Evolutionary conservation across 2,888 invertebrate genomes (phyloP).

Genomic region (Syrphus vitripennis): DNA sequence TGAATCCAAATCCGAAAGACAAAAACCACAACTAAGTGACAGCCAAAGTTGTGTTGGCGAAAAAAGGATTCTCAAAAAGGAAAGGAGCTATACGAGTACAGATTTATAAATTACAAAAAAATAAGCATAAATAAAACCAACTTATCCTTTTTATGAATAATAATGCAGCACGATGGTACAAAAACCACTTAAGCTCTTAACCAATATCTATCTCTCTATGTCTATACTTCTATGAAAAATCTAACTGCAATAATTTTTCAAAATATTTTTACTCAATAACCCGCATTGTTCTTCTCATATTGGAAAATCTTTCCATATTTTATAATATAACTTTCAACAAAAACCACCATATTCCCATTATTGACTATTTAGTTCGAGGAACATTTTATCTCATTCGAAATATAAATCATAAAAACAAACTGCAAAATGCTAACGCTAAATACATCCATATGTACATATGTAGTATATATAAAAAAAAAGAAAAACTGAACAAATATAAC

Average conservation of each 20-base stretch:
- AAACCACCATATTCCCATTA: background rate
- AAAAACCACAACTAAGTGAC: constrained; percentile 23
- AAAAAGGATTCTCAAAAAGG: background rate
- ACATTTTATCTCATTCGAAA: background rate
- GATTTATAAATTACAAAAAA: background rate
- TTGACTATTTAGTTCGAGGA: background rate
- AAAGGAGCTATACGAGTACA: background rate
- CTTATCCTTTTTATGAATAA: background rate
- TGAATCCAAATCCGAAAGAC: constrained; percentile 2
- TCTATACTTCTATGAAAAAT: background rate
- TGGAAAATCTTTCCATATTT: constrained; percentile 1
- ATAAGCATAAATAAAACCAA: background rate
- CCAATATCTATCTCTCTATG: background rate
- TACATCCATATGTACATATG: background rate
- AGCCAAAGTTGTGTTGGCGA: background rate
- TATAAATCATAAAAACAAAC: constrained; percentile 34
- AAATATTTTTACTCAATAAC: constrained; percentile 6
- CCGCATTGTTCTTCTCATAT: background rate
- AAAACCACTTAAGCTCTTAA: background rate
- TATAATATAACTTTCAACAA: background rate
- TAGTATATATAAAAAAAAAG: background rate
- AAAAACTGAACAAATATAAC: background rate
- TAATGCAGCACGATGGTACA: background rate
- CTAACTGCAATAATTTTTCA: constrained; percentile 24
- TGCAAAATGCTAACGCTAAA: background rate